phyloP scores from a whole-genome alignment of 2,888 invertebrate genomes.

The Napeogenes sylphis region DNA sequence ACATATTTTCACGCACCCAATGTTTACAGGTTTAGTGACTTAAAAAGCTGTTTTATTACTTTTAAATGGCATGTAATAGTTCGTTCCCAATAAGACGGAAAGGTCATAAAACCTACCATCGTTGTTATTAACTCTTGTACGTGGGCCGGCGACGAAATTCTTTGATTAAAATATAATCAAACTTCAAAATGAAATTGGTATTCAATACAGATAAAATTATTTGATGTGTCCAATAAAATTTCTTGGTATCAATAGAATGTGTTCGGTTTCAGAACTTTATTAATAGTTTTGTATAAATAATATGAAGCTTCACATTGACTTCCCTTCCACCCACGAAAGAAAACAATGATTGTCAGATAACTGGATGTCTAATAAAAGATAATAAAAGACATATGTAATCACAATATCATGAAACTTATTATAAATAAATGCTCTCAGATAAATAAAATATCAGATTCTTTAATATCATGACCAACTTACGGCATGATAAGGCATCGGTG shows the following conservation, averaged over 20 bases:
- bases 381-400: too few species aligned
- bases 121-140: conserved; percentile 25
- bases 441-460: conserved; percentile 1
- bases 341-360: neutral
- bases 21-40: conserved; percentile 52
- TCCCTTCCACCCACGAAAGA: neutral
- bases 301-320: neutral
- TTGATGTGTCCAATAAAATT: conserved; percentile 23
- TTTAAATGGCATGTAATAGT: conserved; percentile 68
- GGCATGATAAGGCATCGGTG: conserved; percentile 17
- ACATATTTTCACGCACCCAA: conserved; percentile 67
- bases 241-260: conserved; percentile 17
- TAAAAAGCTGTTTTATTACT: conserved; percentile 66
- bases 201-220: conserved; percentile 28
- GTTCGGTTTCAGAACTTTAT: neutral
- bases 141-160: conserved; percentile 29
- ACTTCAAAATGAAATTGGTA: conserved; percentile 21
- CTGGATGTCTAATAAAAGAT: too few species aligned
- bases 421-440: neutral
- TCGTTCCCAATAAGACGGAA: conserved; percentile 53
- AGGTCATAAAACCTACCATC: conserved; percentile 30
- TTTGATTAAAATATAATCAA: conserved; percentile 31
- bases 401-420: too few species aligned
- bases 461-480: conserved; percentile 17
- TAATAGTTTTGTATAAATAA: neutral